phyloP scores from a whole-genome alignment of 2,888 invertebrate genomes.

The Mallateleia sp. region DNA sequence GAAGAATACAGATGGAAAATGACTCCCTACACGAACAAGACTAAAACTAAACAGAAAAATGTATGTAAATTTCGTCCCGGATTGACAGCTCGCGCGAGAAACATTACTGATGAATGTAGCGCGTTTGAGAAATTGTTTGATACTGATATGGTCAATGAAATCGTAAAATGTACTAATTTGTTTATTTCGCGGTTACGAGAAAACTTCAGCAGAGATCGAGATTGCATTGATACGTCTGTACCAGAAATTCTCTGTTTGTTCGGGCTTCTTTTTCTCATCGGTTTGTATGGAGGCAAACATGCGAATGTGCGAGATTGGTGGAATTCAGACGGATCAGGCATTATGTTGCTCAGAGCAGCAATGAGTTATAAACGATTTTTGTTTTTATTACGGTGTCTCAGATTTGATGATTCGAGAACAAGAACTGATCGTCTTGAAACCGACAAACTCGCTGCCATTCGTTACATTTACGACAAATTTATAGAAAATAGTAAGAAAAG shows the following conservation, averaged over 20 bases:
- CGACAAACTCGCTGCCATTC: slow-evolving; percentile 62
- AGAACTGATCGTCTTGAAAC: slow-evolving; percentile 29
- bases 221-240: slow-evolving; percentile 67
- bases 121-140: slow-evolving; percentile 57
- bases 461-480: slow-evolving; percentile 35
- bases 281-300: slow-evolving; percentile 50
- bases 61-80: slow-evolving; percentile 21
- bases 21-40: neutral
- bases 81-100: neutral
- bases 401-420: slow-evolving; percentile 53
- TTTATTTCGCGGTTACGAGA: slow-evolving; percentile 62
- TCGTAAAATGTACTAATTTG: slow-evolving; percentile 69
- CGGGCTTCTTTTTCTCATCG: slow-evolving; percentile 59
- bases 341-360: slow-evolving; percentile 42
- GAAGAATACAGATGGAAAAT: slow-evolving; percentile 17
- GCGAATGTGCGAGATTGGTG: slow-evolving; percentile 60
- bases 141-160: slow-evolving; percentile 51
- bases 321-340: slow-evolving; percentile 58
- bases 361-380: slow-evolving; percentile 71
- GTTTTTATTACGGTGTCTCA: slow-evolving; percentile 56
- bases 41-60: slow-evolving; percentile 32
- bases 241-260: slow-evolving; percentile 74
- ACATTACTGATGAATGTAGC: slow-evolving; percentile 45
- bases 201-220: slow-evolving; percentile 57
- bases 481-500: slow-evolving; percentile 16